A percentile compares a stretch with the other conserved stretches of the same genome.
Evolutionary conservation across 2,797 vertebrate species (phyloP).

Genomic region (Micropoecilia bifurca): DNA sequence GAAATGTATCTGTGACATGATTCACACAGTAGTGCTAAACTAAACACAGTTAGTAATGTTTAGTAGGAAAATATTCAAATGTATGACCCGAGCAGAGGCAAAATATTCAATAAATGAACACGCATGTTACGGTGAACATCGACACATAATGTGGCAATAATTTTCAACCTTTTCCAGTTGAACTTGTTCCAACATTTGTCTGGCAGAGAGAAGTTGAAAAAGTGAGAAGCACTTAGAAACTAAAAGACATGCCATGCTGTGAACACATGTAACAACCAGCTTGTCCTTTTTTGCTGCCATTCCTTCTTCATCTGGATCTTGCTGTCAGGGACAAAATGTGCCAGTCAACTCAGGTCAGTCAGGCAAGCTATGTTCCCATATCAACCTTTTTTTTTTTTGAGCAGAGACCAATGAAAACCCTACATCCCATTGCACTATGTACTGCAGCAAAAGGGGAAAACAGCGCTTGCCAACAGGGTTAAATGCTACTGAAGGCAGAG

Average conservation of each 20-base stretch:
- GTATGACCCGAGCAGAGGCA: not conserved
- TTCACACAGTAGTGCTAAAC: not conserved
- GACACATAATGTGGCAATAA: not conserved
- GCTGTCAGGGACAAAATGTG: conserved; percentile 64
- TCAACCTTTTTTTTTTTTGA: conserved; percentile 28
- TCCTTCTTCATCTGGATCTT: conserved; percentile 42
- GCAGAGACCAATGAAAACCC: conserved; percentile 56
- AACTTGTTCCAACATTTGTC: conserved; percentile 27
- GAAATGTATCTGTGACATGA: not conserved
- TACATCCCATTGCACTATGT: conserved; percentile 22
- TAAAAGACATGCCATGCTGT: conserved; percentile 38
- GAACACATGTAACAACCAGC: conserved; percentile 43
- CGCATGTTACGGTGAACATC: not conserved
- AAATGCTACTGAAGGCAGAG: conserved; percentile 40
- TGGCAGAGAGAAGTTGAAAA: conserved; percentile 28
- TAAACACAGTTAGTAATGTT: not conserved
- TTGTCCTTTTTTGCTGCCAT: conserved; percentile 28
- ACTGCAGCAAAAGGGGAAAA: conserved; percentile 15
- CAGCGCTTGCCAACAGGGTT: conserved; percentile 28
- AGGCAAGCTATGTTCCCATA: conserved; percentile 37
- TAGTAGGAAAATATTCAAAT: not conserved
- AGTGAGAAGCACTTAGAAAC: conserved; percentile 26
- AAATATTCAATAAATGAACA: not conserved
- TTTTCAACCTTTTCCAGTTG: conserved; percentile 9
- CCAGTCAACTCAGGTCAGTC: conserved; percentile 48